A percentile compares a stretch with the other conserved stretches of the same genome.
Conservation (phyloP, 2,113 vertebrate genomes). For the Chaetodon auriga region DNA sequence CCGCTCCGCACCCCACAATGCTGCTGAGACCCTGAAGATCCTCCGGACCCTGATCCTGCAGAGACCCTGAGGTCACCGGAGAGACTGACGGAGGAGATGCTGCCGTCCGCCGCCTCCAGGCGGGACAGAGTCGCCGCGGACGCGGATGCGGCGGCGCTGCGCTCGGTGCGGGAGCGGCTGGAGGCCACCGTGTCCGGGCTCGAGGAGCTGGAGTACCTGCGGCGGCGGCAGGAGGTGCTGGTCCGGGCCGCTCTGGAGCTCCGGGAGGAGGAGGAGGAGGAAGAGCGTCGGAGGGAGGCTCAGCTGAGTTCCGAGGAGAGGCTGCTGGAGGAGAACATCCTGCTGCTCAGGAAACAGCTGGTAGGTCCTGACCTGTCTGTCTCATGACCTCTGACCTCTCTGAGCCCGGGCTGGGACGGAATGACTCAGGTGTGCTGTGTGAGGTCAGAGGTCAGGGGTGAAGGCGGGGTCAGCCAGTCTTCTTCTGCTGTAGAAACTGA, state of each 20-base stretch:
- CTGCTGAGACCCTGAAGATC: too few relatives aligned
- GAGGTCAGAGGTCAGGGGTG: slow-evolving; percentile 34
- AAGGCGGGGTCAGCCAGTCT: background rate
- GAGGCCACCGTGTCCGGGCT: slow-evolving; percentile 90
- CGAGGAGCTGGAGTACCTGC: slow-evolving; percentile 89
- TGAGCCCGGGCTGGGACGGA: background rate
- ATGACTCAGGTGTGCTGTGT: slow-evolving; percentile 17
- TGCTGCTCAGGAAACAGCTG: slow-evolving; percentile 91
- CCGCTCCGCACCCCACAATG: too few relatives aligned
- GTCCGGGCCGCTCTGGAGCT: slow-evolving; percentile 84
- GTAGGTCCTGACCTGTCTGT: slow-evolving; percentile 78
- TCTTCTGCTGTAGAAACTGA: too few relatives aligned
- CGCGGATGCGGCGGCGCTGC: slow-evolving; percentile 77
- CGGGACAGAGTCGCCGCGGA: slow-evolving; percentile 70
- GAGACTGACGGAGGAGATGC: slow-evolving; percentile 36
- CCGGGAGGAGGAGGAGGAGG: slow-evolving; percentile 21
- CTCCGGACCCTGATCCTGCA: too few relatives aligned
- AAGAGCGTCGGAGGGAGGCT: slow-evolving; percentile 55
- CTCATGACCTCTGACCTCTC: slow-evolving; percentile 29
- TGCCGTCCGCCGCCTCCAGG: slow-evolving; percentile 9
- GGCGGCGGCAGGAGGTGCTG: slow-evolving; percentile 89
- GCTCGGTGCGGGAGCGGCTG: slow-evolving; percentile 87
- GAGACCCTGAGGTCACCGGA: too few relatives aligned
- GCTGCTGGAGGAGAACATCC: slow-evolving; percentile 92
- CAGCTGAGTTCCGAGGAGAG: slow-evolving; percentile 89